Conservation (phyloP, 2,113 vertebrate species). For the Elaphurus davidianus region DNA sequence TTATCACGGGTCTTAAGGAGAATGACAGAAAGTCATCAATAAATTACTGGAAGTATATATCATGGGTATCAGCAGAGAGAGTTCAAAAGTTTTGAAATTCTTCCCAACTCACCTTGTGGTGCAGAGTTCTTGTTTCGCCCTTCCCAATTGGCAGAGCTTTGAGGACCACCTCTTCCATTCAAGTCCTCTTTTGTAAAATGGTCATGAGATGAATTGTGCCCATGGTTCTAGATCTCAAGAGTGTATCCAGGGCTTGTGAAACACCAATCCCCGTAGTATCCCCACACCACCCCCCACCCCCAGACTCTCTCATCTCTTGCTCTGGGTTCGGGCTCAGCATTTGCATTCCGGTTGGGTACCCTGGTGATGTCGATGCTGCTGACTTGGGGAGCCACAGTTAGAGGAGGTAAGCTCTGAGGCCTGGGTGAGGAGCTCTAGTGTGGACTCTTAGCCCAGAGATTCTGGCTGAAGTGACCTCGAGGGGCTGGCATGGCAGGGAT, state of each 20-base stretch:
- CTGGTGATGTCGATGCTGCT: rapidly evolving
- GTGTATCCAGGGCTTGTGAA: background rate
- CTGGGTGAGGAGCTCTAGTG: background rate
- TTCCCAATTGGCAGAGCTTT: too few relatives aligned
- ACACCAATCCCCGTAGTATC: background rate
- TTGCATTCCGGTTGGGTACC: rapidly evolving
- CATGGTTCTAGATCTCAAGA: background rate
- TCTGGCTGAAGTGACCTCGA: too few relatives aligned
- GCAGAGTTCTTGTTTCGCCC: background rate
- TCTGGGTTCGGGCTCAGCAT: too few relatives aligned
- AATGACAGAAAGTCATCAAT: background rate
- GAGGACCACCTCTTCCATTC: background rate
- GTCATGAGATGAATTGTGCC: rapidly evolving
- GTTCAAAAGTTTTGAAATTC: background rate
- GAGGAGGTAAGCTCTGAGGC: background rate
- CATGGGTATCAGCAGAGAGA: background rate
- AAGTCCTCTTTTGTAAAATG: background rate
- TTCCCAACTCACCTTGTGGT: background rate
- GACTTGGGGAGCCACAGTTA: background rate
- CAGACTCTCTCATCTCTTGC: background rate
- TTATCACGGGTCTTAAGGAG: background rate
- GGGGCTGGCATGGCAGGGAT: background rate
- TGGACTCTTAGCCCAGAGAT: background rate
- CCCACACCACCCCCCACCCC: rapidly evolving
- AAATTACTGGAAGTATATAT: background rate